phyloP scores from a whole-genome alignment of 2,888 invertebrate species.

The Atrina japonica region DNA sequence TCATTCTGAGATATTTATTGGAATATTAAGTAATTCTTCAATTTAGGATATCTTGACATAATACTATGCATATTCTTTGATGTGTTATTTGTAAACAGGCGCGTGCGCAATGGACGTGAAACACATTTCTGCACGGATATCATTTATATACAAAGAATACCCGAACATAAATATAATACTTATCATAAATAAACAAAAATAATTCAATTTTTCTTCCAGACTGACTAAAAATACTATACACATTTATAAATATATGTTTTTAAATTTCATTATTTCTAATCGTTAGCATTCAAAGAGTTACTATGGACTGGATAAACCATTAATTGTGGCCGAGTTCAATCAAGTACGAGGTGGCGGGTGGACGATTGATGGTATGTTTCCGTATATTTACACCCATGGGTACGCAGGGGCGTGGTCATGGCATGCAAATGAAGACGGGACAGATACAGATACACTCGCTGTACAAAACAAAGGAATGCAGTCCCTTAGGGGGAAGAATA shows the following conservation, averaged over 20 bases:
- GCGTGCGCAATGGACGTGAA: too few relatives aligned
- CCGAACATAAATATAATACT: too few relatives aligned
- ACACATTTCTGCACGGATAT: too few relatives aligned
- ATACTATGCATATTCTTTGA: too few relatives aligned
- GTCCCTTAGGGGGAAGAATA: constrained; percentile 43
- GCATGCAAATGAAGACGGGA: constrained; percentile 51
- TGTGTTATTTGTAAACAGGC: too few relatives aligned
- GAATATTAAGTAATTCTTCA: too few relatives aligned
- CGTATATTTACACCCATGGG: constrained; percentile 60
- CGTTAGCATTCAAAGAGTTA: constrained; percentile 50
- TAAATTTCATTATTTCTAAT: not conserved
- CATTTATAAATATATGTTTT: not conserved
- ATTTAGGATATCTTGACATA: too few relatives aligned
- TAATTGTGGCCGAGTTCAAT: constrained; percentile 64
- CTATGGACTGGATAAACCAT: constrained; percentile 56
- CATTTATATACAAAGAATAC: too few relatives aligned
- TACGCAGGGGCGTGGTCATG: constrained; percentile 65
- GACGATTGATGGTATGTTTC: constrained; percentile 51
- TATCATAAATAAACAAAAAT: too few relatives aligned
- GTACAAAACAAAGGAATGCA: constrained; percentile 47
- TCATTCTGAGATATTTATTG: too few relatives aligned
- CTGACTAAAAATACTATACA: not conserved
- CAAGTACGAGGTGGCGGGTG: constrained; percentile 48
- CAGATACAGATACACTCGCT: constrained; percentile 45
- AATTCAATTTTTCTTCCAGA: too few relatives aligned